These are phyloP conservation scores for Numenius phaeopus DNA, from an alignment of 2,797 vertebrate genomes.

Conservation along the genomic window DNA sequence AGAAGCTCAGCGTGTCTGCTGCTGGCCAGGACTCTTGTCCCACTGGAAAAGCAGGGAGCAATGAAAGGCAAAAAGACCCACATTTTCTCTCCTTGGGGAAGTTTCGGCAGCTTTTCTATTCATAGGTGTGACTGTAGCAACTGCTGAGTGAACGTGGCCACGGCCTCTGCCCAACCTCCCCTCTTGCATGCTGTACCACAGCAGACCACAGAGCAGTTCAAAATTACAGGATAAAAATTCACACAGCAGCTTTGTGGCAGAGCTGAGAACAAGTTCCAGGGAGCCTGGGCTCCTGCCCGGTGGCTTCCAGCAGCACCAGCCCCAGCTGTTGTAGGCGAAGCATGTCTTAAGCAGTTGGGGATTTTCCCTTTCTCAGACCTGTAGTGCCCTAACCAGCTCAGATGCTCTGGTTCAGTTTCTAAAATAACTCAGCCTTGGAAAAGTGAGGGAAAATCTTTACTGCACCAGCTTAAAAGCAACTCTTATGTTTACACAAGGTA, in stretches of 20 bases:
- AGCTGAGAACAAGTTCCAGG: not conserved
- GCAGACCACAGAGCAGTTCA: not conserved
- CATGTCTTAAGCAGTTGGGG: not conserved
- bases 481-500: not conserved
- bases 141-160: not conserved
- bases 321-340: not conserved
- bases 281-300: not conserved
- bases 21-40: not conserved
- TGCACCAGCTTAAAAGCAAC: not conserved
- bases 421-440: not conserved
- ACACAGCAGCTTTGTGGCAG: not conserved
- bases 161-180: not conserved
- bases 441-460: not conserved
- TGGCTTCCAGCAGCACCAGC: not conserved
- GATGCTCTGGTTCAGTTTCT: not conserved
- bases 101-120: not conserved
- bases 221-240: not conserved
- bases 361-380: not conserved
- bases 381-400: not conserved
- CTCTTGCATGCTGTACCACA: not conserved
- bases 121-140: not conserved
- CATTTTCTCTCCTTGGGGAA: not conserved
- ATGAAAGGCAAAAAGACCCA: not conserved
- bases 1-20: not conserved
- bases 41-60: not conserved